Evolutionary conservation across 2,888 invertebrate species (phyloP).

Genomic region (Perithous albicinctus): DNA sequence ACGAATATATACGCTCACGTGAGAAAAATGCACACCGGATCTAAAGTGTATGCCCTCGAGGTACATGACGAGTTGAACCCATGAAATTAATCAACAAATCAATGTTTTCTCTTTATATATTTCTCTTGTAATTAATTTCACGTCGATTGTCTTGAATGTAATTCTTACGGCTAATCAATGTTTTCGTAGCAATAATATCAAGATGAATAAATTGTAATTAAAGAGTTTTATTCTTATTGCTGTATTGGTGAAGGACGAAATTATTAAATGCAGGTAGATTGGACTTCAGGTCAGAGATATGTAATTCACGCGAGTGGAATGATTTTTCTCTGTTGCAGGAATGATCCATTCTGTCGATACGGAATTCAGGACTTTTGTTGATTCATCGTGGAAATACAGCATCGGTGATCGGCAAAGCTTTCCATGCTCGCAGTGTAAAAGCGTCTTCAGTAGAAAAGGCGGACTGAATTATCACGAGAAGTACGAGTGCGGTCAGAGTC

Average conservation of each 20-base stretch:
- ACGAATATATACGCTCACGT: conserved; percentile 91
- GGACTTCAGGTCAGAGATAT: not conserved
- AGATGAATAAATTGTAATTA: conserved; percentile 5
- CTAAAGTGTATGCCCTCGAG: conserved; percentile 42
- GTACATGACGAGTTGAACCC: not conserved
- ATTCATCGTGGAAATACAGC: conserved; percentile 3
- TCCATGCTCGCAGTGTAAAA: conserved; percentile 73
- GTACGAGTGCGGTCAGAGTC: conserved; percentile 77
- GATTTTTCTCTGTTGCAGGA: conserved; percentile 44
- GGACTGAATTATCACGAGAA: conserved; percentile 75
- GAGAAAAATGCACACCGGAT: conserved; percentile 86
- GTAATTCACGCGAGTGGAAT: conserved; percentile 5
- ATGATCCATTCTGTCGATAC: not conserved
- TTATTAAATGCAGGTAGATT: not conserved
- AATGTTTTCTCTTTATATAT: no score
- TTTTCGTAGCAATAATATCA: not conserved
- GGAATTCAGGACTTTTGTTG: not conserved
- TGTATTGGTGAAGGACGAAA: not conserved
- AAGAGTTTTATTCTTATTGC: not conserved
- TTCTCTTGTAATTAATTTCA: not conserved
- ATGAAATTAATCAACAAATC: not conserved
- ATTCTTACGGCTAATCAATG: not conserved
- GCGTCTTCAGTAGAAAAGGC: conserved; percentile 74
- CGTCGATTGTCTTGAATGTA: not conserved
- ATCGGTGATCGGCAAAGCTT: conserved; percentile 63